Evolutionary conservation across 2,113 vertebrate genomes (phyloP).

Genomic region (Athene cunicularia): DNA sequence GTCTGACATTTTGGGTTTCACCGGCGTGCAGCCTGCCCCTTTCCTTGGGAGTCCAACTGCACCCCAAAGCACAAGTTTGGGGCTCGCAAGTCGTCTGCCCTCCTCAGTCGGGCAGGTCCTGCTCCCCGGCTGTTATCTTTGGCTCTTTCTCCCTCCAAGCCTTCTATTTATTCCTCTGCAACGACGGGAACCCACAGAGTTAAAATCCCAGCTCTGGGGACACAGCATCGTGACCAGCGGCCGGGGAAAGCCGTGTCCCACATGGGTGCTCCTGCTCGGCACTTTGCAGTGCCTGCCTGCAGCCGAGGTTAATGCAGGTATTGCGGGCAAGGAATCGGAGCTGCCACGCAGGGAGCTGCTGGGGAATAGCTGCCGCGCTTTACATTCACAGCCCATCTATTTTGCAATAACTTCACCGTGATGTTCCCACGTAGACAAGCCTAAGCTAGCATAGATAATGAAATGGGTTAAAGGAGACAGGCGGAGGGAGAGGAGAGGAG

Average conservation of each 20-base stretch:
- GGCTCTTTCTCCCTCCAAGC: background rate
- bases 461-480: conserved; percentile 71
- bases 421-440: conserved; percentile 71
- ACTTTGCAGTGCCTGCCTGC: background rate
- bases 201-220: background rate
- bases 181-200: rapidly evolving
- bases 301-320: background rate
- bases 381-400: conserved; percentile 66
- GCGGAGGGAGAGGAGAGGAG: conserved; percentile 52
- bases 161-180: background rate
- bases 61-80: rapidly evolving
- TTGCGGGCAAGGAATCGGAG: background rate
- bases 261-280: background rate
- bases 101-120: background rate
- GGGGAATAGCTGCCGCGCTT: conserved; percentile 47
- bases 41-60: background rate
- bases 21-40: rapidly evolving
- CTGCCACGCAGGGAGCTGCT: background rate
- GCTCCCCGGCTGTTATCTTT: background rate
- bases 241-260: background rate
- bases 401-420: conserved; percentile 64
- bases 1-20: background rate
- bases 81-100: background rate
- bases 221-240: background rate
- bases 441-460: conserved; percentile 72